phyloP scores from a whole-genome alignment of 2,797 vertebrate genomes.

The Mareca strepera region DNA sequence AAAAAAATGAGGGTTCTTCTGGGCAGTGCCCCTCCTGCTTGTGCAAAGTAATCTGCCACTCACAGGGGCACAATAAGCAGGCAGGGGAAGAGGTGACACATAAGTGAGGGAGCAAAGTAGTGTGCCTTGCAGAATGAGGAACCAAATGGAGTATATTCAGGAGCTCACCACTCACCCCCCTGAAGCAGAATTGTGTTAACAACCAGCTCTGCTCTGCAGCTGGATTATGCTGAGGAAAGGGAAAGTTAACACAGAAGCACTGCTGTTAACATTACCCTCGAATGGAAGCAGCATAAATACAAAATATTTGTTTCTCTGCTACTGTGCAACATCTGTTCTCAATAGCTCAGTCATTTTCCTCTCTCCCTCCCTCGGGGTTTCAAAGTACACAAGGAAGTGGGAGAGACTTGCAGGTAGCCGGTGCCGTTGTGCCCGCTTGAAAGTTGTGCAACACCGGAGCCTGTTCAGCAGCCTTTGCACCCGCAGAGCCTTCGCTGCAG shows the following conservation, averaged over 20 bases:
- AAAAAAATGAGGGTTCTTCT: neutral
- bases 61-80: neutral
- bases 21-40: neutral
- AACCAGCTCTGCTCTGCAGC: neutral
- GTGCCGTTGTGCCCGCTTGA: neutral
- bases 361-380: slow-evolving; percentile 40
- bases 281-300: slow-evolving; percentile 40
- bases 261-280: neutral
- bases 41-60: neutral
- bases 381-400: slow-evolving; percentile 48
- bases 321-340: slow-evolving; percentile 63
- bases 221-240: neutral
- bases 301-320: slow-evolving; percentile 69
- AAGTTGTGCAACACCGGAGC: slow-evolving; percentile 18
- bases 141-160: neutral
- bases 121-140: neutral
- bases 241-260: neutral
- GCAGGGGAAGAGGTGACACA: slow-evolving; percentile 29
- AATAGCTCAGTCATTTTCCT: neutral
- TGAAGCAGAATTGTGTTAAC: neutral
- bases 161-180: neutral
- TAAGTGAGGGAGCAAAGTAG: neutral
- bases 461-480: neutral
- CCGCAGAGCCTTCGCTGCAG: neutral
- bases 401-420: slow-evolving; percentile 43